phyloP scores from a whole-genome alignment of 2,888 invertebrate genomes.

The Scaptomyza reducta region DNA sequence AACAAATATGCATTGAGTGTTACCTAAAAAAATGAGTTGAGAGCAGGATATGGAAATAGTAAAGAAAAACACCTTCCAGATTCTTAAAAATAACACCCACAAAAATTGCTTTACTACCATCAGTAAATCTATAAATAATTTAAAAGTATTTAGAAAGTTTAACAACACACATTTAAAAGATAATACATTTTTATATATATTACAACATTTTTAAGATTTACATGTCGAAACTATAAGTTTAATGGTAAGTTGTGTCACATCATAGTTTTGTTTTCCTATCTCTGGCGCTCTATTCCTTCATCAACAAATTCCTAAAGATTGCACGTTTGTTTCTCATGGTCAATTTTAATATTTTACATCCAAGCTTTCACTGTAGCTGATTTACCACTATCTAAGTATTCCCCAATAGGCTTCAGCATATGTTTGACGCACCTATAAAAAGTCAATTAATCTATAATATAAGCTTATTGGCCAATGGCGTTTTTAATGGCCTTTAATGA shows the following conservation, averaged over 20 bases:
- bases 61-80: not conserved
- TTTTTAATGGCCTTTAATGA: slow-evolving; percentile 54
- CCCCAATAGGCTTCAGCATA: slow-evolving; percentile 35
- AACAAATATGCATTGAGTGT: not conserved
- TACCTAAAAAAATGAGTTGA: not conserved
- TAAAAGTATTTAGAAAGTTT: no score
- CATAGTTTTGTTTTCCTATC: no score
- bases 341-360: slow-evolving; percentile 19
- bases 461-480: slow-evolving; percentile 23
- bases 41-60: not conserved
- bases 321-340: slow-evolving; percentile 20
- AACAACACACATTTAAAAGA: no score
- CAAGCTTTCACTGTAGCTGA: slow-evolving; percentile 63
- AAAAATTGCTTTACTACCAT: no score
- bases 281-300: no score
- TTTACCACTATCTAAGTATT: slow-evolving; percentile 41
- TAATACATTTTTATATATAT: no score
- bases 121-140: no score
- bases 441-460: slow-evolving; percentile 28
- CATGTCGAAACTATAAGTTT: no score
- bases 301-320: not conserved
- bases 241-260: no score
- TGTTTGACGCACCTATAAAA: slow-evolving; percentile 54
- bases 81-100: no score
- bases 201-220: no score